Evolutionary conservation across 2,888 invertebrate genomes (phyloP), one percentile per base, ranked within the genome.

Genomic region (Neoitamus cyanurus): DNA sequence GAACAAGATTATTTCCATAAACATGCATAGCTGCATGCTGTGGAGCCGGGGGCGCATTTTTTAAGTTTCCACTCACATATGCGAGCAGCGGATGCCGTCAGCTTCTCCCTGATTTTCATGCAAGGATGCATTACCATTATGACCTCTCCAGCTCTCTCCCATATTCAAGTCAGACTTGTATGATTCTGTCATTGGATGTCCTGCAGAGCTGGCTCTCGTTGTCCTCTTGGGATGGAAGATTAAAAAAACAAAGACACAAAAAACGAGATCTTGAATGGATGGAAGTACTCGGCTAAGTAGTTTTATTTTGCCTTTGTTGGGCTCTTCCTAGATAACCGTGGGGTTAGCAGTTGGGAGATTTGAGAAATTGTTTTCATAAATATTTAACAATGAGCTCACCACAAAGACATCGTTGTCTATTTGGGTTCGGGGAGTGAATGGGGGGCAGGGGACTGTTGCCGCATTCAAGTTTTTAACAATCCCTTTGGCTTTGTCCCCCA

Each of bases 331-430:
- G 77, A 37, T 34, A 31, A 70, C 70, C 30, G 25, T 11, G 77
- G 46, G 46, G 77, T 28, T 46, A 28, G 42, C 42, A 42, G 77
- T 37, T 58, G 77, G 70, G 34, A 84, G 72, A 42, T 83, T 75
- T 72, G 83, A 83, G 82, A 83, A 85, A 83, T 85, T 83, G 83
- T 70, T 78, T 85, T 70, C 77, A 85, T 85, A 85, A 85, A 85
- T 83, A 85, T 85, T 85, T 85, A 30, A 77, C 77, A 46, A 77
- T 77, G 77, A 77, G 46, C 77, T 42, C 77, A 42, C 37, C 77
- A 46, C 77, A 77, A 77, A 77, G 77, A n/a, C 36, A 42, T 46
- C 20, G 77, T 42, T 46, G 25, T 28, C 77, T 42, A 77, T 42
- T 42, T 31, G 36, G 77, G 42, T 73, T 36, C 73, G 58, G 25